These are phyloP conservation scores for Cephalopterus ornatus DNA, from an alignment of 2,113 vertebrate species.

Conservation along the genomic window DNA sequence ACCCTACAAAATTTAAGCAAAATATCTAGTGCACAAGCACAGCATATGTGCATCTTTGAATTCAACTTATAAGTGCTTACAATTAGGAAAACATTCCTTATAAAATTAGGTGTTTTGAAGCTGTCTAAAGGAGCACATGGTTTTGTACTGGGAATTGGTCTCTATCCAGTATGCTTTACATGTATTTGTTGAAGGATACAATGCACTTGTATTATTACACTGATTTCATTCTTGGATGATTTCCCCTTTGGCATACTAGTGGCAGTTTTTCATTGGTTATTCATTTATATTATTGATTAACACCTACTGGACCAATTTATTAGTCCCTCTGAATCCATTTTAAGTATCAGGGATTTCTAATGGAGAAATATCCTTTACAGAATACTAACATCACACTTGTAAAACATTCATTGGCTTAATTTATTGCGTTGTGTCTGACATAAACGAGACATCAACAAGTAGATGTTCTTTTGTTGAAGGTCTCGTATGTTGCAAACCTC, in stretches of 20 bases:
- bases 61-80: background rate
- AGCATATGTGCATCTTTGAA: background rate
- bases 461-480: background rate
- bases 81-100: background rate
- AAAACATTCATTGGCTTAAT: slow-evolving; percentile 15
- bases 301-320: slow-evolving; percentile 66
- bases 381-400: slow-evolving; percentile 46
- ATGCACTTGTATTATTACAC: slow-evolving; percentile 57
- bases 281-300: slow-evolving; percentile 75
- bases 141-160: slow-evolving; percentile 48
- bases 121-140: background rate
- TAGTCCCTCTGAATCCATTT: slow-evolving; percentile 69
- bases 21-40: background rate
- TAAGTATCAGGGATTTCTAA: slow-evolving; percentile 52
- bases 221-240: slow-evolving; percentile 72
- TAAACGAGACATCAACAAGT: background rate
- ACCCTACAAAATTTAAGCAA: background rate
- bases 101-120: slow-evolving; percentile 11
- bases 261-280: slow-evolving; percentile 70
- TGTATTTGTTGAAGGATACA: slow-evolving; percentile 67
- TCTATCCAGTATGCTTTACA: slow-evolving; percentile 58
- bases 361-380: slow-evolving; percentile 5
- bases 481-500: background rate
- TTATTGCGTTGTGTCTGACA: background rate
- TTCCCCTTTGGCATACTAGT: slow-evolving; percentile 70